These are phyloP conservation scores for Procambarus clarkii DNA, from an alignment of 1,140 invertebrate genomes.

Conservation along the genomic window DNA sequence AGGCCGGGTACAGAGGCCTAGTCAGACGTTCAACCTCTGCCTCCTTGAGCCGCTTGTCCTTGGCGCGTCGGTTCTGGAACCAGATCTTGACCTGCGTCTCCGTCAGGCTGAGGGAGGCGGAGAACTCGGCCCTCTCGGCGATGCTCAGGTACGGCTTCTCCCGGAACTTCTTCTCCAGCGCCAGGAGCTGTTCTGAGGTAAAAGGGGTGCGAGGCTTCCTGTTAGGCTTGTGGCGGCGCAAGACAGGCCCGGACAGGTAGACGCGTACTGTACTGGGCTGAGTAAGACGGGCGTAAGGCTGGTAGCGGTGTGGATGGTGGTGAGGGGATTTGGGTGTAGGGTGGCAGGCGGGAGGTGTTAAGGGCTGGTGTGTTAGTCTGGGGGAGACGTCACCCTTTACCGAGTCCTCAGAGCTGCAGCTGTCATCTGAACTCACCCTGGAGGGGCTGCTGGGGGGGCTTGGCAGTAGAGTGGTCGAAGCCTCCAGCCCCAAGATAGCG, in stretches of 20 bases:
- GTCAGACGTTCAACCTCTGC: conserved; percentile 28
- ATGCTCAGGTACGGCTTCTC: no score
- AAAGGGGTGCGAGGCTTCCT: not conserved
- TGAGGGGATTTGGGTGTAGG: not conserved
- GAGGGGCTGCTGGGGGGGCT: conserved; percentile 6
- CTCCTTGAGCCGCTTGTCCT: no score
- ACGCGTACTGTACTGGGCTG: not conserved
- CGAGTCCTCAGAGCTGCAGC: not conserved
- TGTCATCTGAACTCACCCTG: conserved; percentile 9
- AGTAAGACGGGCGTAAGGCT: not conserved
- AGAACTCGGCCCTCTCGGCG: no score
- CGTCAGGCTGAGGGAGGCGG: no score
- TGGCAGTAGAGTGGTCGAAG: not conserved
- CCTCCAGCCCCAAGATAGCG: conserved; percentile 24
- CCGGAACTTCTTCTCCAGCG: no score
- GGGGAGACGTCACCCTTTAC: no score
- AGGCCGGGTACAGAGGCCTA: conserved; percentile 24
- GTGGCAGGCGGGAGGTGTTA: not conserved
- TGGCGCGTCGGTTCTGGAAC: no score
- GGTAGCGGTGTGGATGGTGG: not conserved
- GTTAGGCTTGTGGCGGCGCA: not conserved
- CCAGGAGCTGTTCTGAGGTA: no score
- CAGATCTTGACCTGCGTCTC: no score
- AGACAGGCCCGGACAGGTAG: not conserved
- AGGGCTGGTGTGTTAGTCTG: not conserved